Evolutionary conservation across 2,113 vertebrate species (phyloP).

Genomic region (Istiophorus platypterus): DNA sequence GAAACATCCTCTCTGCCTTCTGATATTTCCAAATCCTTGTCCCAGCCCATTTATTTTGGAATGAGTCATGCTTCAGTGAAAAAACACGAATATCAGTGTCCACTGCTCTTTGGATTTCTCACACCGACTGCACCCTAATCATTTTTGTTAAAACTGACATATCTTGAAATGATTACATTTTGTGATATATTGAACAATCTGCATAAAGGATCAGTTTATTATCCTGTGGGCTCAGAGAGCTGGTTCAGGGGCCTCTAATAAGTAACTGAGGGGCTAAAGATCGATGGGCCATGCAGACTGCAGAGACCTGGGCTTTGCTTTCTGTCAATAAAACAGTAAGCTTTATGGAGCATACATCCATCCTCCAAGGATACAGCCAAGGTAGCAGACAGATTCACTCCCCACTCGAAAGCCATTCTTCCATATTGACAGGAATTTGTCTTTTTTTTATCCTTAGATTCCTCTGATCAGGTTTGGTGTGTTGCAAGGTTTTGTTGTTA

Average conservation of each 20-base stretch:
- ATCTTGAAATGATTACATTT: background rate
- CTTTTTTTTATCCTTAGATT: background rate
- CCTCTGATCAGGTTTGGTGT: background rate
- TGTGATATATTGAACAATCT: background rate
- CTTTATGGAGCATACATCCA: slow-evolving; percentile 51
- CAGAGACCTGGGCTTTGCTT: slow-evolving; percentile 41
- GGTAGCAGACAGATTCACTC: slow-evolving; percentile 37
- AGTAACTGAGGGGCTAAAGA: slow-evolving; percentile 53
- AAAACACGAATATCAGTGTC: background rate
- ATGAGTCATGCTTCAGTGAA: background rate
- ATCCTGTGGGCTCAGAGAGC: slow-evolving; percentile 2
- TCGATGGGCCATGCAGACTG: slow-evolving; percentile 61
- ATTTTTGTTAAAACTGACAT: background rate
- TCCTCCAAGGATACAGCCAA: slow-evolving; percentile 38
- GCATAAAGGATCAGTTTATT: slow-evolving; percentile 22
- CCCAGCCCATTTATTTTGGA: slow-evolving; percentile 33
- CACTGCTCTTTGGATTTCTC: slow-evolving; percentile 6
- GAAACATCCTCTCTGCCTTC: slow-evolving; percentile 37
- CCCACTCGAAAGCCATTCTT: slow-evolving; percentile 39
- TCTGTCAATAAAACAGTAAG: slow-evolving; percentile 61
- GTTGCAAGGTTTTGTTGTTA: slow-evolving; percentile 9
- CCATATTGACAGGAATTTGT: slow-evolving; percentile 40
- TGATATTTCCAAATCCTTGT: slow-evolving; percentile 33
- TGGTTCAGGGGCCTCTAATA: slow-evolving; percentile 38
- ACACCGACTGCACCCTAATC: background rate